Evolutionary conservation across 2,888 invertebrate species (phyloP).

Genomic region (Oscheius myriophilus): DNA sequence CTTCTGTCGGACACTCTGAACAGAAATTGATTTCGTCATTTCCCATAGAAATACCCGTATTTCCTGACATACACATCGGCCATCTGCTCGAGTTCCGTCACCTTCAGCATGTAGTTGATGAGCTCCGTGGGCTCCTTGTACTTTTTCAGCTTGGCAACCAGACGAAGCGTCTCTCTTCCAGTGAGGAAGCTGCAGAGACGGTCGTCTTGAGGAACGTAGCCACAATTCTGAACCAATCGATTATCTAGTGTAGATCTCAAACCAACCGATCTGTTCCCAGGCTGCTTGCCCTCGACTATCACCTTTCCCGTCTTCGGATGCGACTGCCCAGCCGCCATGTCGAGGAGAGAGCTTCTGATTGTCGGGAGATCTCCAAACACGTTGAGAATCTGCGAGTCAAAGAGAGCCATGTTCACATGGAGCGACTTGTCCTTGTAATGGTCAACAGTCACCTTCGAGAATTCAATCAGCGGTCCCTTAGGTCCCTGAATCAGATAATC

Average conservation of each 20-base stretch:
- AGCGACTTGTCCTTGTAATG: not conserved
- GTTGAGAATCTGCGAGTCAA: conserved; percentile 3
- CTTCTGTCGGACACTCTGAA: conserved; percentile 4
- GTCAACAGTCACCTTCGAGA: not conserved
- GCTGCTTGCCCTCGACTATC: conserved; percentile 6
- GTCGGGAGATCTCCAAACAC: conserved; percentile 15
- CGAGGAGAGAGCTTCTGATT: conserved; percentile 3
- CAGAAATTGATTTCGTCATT: too few relatives aligned
- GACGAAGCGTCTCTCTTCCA: conserved; percentile 7
- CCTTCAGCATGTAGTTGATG: conserved; percentile 2
- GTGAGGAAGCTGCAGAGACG: conserved; percentile 15
- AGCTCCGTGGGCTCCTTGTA: not conserved
- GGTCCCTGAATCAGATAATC: not conserved
- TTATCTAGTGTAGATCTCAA: not conserved
- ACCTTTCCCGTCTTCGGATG: conserved; percentile 14
- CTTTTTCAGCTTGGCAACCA: conserved; percentile 6
- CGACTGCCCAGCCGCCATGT: conserved; percentile 21
- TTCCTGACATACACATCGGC: conserved; percentile 4
- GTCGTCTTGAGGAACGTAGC: conserved; percentile 20
- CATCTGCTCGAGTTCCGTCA: conserved; percentile 11
- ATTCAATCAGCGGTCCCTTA: not conserved
- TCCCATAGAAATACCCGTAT: not conserved
- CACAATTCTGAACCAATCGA: conserved; percentile 1
- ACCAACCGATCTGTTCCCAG: not conserved
- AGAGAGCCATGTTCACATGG: not conserved